Evolutionary conservation across 1,140 invertebrate genomes (phyloP), one percentile per base, ranked within the genome.

Genomic region (Diabrotica virgifera): DNA sequence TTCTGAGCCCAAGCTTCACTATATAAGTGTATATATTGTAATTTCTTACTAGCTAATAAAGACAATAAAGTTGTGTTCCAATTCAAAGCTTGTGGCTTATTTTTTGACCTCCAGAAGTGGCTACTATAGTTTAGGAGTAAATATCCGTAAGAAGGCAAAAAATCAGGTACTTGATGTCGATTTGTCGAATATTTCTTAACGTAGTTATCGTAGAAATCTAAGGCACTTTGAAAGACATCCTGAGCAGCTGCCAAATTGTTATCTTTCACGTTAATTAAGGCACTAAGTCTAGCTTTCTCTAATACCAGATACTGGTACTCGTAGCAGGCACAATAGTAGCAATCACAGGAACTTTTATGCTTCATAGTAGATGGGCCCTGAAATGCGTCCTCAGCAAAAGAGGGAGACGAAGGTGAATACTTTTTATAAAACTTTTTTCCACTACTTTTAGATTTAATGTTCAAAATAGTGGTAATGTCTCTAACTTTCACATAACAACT

Each of bases 401-500:
- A 38, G 5, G 65, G 65, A 10, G 59, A 62, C 3, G 59, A 51
- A 7, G 65, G 65, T 4, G 51, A 60, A 37, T 36, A 38, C 24
- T 3, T 5, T 46, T 10, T n/a, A 46, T 46, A 46, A 5, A 10
- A 35, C 58, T 14, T n/a, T 53, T 59, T 50, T 58, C 60, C 5
- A 51, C 11, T 6, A 14, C 37, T 37, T 38, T 50, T 50, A 46
- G 35, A 51, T 54, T 38, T 52, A 46, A 6, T 40, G 24, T 24
- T 7, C 36, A 66, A 62, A 35, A 66, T 66, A 36, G 57, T 50
- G 14, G 54, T n/a, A 8, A 66, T 58, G 5, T 59, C 65, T 37
- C 62, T 54, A 10, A 66, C 5, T 66, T 66, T 66, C 5, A 66
- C 65, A 52, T 55, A 53, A 50, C 59, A 62, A 36, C 63, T 60